These are phyloP conservation scores for Wiebesia pumilae DNA, from an alignment of 1,140 invertebrate species.

Conservation along the genomic window DNA sequence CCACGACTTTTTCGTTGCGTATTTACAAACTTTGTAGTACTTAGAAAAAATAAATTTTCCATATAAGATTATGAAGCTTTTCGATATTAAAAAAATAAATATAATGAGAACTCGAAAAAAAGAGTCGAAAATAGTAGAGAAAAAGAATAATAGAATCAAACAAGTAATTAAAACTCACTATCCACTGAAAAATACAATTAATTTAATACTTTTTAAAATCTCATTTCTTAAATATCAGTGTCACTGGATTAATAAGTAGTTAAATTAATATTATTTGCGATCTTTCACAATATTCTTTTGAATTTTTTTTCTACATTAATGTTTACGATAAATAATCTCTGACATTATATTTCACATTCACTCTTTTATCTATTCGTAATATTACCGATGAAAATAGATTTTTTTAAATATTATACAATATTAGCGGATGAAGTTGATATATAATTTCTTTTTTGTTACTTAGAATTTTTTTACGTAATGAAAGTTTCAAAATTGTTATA, in stretches of 20 bases:
- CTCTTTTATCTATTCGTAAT: constrained; percentile 13
- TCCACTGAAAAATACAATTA: too few species aligned
- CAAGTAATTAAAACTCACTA: not conserved
- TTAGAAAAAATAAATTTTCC: constrained; percentile 41
- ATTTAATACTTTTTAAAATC: not conserved
- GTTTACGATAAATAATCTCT: not conserved
- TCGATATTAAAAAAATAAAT: constrained; percentile 1
- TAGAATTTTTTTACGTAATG: not conserved
- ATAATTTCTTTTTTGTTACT: constrained; percentile 1
- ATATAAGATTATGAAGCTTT: constrained; percentile 30
- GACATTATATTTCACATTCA: not conserved
- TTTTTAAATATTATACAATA: not conserved
- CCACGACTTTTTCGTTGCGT: constrained; percentile 41
- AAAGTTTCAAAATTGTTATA: constrained; percentile 21
- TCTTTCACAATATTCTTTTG: not conserved
- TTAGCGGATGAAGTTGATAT: constrained; percentile 6
- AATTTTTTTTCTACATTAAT: not conserved
- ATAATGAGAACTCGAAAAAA: constrained; percentile 11
- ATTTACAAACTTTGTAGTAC: constrained; percentile 37
- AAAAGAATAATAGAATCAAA: not conserved
- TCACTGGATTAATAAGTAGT: constrained; percentile 16
- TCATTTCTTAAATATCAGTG: not conserved
- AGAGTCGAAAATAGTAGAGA: not conserved
- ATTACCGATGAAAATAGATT: not conserved
- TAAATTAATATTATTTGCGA: constrained; percentile 8